Percentiles rank a stretch among this genome's conserved stretches.
phyloP scores from a whole-genome alignment of 2,797 vertebrate species.

The Danio aesculapii region DNA sequence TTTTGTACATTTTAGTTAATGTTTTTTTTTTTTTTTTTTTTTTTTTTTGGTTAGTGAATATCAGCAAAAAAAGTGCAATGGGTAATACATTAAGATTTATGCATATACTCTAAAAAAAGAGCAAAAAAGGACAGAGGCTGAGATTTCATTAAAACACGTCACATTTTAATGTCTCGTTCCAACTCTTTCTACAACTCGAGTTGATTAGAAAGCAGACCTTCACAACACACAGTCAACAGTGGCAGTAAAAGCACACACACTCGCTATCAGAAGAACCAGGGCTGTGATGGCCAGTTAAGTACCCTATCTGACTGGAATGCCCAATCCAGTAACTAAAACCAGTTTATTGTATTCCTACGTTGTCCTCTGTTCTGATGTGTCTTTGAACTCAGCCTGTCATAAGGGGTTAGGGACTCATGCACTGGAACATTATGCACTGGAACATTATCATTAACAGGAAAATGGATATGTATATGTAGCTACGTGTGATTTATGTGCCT shows the following conservation, averaged over 20 bases:
- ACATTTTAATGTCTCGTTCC: slow-evolving; percentile 69
- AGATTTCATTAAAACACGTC: slow-evolving; percentile 62
- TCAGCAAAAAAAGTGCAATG: background rate
- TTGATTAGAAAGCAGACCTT: slow-evolving; percentile 66
- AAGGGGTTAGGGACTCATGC: slow-evolving; percentile 47
- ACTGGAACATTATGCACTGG: slow-evolving; percentile 55
- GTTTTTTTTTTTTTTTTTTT: too few species aligned
- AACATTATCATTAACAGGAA: slow-evolving; percentile 52
- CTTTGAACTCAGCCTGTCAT: slow-evolving; percentile 49
- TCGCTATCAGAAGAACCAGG: slow-evolving; percentile 27
- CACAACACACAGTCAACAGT: slow-evolving; percentile 60
- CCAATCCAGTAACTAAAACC: slow-evolving; percentile 3
- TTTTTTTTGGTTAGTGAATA: background rate
- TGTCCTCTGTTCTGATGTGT: slow-evolving; percentile 34
- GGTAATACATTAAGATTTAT: background rate
- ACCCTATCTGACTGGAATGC: background rate
- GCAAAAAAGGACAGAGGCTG: slow-evolving; percentile 28
- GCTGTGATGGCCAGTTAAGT: slow-evolving; percentile 6
- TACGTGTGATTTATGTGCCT: slow-evolving; percentile 62
- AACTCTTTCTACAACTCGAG: slow-evolving; percentile 68
- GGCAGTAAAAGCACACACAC: slow-evolving; percentile 50
- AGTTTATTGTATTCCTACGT: slow-evolving; percentile 9
- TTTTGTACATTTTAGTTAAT: too few species aligned
- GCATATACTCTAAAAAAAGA: background rate
- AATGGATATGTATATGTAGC: slow-evolving; percentile 62